Base-by-base conservation (phyloP, 2,888 invertebrate species). In the Diarsia brunnea region DNA sequence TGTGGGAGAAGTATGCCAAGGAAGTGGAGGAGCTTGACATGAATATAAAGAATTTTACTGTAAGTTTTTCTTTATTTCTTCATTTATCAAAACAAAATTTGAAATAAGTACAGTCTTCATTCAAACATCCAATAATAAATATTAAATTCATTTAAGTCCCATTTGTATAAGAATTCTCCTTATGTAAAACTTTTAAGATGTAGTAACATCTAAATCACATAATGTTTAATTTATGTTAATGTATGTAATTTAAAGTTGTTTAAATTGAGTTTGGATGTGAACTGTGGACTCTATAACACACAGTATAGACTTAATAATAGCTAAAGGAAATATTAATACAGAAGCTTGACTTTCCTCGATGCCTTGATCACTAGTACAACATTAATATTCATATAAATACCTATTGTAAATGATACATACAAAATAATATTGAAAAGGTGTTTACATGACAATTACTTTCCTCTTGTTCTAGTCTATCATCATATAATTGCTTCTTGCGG, bases 1-100 rank as follows among this genome's bases (percentile, higher is more conserved):
- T 98, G 93, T 99, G 99, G 99, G 98, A 99, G 89, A 97, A 98
- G 90, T 99, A 98, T 89, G 97, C 98, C 0, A 98, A 98, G 92
- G 99, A 99, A 95, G 97, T 99, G 38, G 98, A 99, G 91, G 98
- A 98, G 65, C 93, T 99, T 79, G 98, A 99, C 91, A 97, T 99
- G 91, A 98, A 98, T 87, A 98, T 99, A 90, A 98, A 98, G 87
- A 99, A 99, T 93, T 99, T 99, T 90, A 99, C 99, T 66, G 99
- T 98, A 94, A 97, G 97, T 96, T 63, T 21, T n/a, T 11, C 27
- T 60, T n/a, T 8, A 38, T 60, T 58, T n/a, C 38, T 74, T 49
- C 8, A 61, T 24, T 27, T 24, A 63, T 60, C 16, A 49, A 21
- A 70, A 47, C 14, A 14, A 53, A 19, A 8, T 55, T 55, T 14